Base-by-base conservation (phyloP, 2,113 vertebrate genomes). In the Amphiprion percula region DNA sequence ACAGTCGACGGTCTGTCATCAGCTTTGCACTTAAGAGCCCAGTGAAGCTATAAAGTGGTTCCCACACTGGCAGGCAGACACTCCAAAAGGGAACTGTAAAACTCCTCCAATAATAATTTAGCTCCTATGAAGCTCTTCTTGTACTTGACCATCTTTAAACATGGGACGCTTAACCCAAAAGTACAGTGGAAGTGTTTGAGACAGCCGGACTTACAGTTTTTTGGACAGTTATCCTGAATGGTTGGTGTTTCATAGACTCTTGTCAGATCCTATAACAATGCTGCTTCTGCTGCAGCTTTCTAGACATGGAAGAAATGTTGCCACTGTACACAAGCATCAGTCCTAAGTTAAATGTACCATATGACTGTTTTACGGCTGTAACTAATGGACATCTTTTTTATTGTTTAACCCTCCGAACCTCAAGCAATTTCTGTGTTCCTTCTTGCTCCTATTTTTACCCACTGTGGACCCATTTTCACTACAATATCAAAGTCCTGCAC, bases 41-140 rank as follows among this genome's bases (percentile, higher is more conserved):
- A 47, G 53, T 26, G 65, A 78, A 80, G 87, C 87, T 58, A 49
- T 91, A 87, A 90, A 91, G 74, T 54, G 78, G 68, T 89, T 92
- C 84, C 90, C 89, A 88, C 91, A 83, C 65, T 39, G 53, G 50
- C 64, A 69, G 59, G 69, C 65, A 85, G 84, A 80, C 72, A 5
- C 75, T 85, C 80, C 75, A 53, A 68, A 69, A 62, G 66, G 70
- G 78, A 79, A 61, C 78, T 41, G 60, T 83, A 85, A 88, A 90
- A 10, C 5, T 4, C 61, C 33, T 26, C 37, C 49, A 67, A 76
- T 82, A 79, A 90, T 89, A 76, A 85, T 73, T 65, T 55, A 61
- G 77, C 64, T 78, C 60, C 46, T 19, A 72, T n/a, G 56, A 55
- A 79, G 56, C 41, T 44, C 50, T 68, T 63, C 46, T 46, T 64